A percentile compares a stretch with the other conserved stretches of the same genome.
phyloP scores from a whole-genome alignment of 2,888 invertebrate genomes.

The Peribatodes rhomboidaria region DNA sequence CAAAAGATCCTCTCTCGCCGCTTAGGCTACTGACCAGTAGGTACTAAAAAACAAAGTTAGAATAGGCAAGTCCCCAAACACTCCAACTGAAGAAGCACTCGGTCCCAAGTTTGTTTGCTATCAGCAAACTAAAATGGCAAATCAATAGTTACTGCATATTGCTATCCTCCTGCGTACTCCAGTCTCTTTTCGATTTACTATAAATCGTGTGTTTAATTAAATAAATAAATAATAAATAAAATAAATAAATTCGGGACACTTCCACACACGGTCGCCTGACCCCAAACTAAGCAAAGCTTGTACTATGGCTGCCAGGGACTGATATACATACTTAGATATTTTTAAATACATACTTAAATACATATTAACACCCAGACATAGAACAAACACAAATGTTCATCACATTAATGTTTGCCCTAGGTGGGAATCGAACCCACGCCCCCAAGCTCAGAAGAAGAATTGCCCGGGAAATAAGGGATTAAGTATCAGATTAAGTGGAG shows the following conservation, averaged over 20 bases:
- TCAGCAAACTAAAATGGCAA: constrained; percentile 53
- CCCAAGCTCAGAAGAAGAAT: too few species aligned
- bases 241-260: too few species aligned
- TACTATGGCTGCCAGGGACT: too few species aligned
- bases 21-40: constrained; percentile 9
- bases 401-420: too few species aligned
- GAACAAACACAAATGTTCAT: too few species aligned
- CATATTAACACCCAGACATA: too few species aligned
- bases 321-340: too few species aligned
- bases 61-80: constrained; percentile 25
- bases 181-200: constrained; percentile 76
- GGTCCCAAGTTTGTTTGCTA: constrained; percentile 32
- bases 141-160: constrained; percentile 66
- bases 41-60: constrained; percentile 19
- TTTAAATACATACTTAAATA: too few species aligned
- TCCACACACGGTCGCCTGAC: too few species aligned
- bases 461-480: constrained; percentile 84
- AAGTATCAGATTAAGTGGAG: constrained; percentile 65
- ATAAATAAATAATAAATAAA: too few species aligned
- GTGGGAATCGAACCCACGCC: too few species aligned
- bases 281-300: too few species aligned
- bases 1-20: background rate
- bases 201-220: constrained; percentile 83
- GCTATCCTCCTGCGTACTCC: constrained; percentile 49
- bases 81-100: constrained; percentile 27